phyloP scores from a whole-genome alignment of 2,113 vertebrate genomes.

The Thymallus thymallus region DNA sequence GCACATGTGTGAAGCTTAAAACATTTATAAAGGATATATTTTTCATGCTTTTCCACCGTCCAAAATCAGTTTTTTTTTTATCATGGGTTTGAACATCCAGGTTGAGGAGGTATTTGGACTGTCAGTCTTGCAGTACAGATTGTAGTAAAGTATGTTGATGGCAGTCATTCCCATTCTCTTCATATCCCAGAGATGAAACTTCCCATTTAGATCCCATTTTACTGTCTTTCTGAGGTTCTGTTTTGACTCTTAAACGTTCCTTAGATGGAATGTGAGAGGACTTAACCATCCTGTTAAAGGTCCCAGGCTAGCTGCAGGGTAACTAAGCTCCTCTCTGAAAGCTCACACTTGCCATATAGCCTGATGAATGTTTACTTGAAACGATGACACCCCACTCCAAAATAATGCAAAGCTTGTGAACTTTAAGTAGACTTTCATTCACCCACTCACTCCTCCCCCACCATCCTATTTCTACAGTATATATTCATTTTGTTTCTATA shows the following conservation, averaged over 20 bases:
- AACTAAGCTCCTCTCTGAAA: neutral
- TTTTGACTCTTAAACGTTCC: too few species aligned
- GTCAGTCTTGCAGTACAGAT: neutral
- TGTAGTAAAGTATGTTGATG: neutral
- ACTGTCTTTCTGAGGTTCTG: too few species aligned
- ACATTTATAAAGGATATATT: conserved; percentile 25
- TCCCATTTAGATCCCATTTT: too few species aligned
- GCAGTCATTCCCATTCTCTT: too few species aligned
- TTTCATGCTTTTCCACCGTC: conserved; percentile 5
- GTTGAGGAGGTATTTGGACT: too few species aligned
- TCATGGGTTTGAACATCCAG: neutral
- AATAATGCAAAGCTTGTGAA: neutral
- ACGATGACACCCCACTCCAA: neutral
- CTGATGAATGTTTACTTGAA: conserved; percentile 1
- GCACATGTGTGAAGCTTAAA: conserved; percentile 21
- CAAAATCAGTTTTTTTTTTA: neutral
- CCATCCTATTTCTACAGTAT: too few species aligned
- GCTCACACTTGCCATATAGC: neutral
- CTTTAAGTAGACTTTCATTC: neutral
- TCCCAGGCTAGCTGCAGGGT: too few species aligned
- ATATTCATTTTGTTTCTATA: neutral
- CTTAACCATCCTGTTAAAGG: too few species aligned
- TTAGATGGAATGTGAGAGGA: too few species aligned
- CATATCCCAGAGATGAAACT: too few species aligned
- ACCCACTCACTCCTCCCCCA: too few species aligned